A percentile compares a stretch with the other conserved stretches of the same genome.
phyloP scores from a whole-genome alignment of 1,140 invertebrate species.

The Chionoecetes opilio region DNA sequence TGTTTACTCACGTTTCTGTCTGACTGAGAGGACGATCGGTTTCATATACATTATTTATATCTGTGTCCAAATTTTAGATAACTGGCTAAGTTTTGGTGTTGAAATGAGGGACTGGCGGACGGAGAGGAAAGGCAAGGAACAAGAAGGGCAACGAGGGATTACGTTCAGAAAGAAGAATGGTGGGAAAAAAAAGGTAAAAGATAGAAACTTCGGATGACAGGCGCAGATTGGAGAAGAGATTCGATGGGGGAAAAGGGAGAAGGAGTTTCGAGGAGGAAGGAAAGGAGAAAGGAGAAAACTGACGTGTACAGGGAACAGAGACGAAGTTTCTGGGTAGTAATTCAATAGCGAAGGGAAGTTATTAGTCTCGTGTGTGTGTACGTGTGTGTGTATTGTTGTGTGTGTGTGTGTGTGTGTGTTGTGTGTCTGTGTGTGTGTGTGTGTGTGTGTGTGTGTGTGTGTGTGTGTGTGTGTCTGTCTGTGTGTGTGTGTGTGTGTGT shows the following conservation, averaged over 20 bases:
- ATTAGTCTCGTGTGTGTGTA: no score
- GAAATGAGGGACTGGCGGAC: background rate
- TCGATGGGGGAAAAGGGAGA: no score
- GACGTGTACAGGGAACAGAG: background rate
- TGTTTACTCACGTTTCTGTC: background rate
- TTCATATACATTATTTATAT: conserved; percentile 32
- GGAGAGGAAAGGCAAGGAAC: background rate
- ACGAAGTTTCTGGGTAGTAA: background rate
- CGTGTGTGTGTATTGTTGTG: no score
- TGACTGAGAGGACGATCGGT: background rate
- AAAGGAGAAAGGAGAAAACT: background rate
- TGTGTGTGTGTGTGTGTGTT: no score
- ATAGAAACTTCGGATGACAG: background rate
- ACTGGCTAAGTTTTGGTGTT: background rate
- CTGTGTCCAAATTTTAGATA: background rate
- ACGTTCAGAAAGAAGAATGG: background rate
- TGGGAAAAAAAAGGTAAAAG: background rate
- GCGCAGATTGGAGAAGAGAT: no score
- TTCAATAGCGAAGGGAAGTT: background rate
- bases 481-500: conserved; percentile 27
- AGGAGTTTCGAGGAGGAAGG: background rate
- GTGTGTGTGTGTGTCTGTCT: conserved; percentile 7
- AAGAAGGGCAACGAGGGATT: background rate
- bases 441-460: conserved; percentile 4
- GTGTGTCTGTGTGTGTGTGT: conserved; percentile 7